Evolutionary conservation across 2,888 invertebrate species (phyloP), one percentile per base, ranked within the genome.

Genomic region (Drosophila buzzatii): DNA sequence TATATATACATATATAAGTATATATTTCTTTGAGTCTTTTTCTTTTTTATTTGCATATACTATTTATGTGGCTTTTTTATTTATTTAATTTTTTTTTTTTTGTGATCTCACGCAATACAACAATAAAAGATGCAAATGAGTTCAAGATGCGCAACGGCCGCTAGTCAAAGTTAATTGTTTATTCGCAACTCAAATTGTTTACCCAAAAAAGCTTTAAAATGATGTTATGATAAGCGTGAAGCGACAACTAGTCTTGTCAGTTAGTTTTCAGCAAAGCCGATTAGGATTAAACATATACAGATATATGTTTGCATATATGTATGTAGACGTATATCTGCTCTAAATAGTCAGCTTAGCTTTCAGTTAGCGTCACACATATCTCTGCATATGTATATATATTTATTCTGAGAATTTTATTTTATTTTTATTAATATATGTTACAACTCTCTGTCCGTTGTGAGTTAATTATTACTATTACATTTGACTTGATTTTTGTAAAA

Each of bases 71-170:
- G 27, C 5, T 31, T n/a, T 49, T 49, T 33, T 31, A n/a, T 47
- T 27, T 47, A n/a, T n/a, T 31, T 45, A 14, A 3, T 39, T 39
- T 39, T 12, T 12, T 39, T 58, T 47, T 67, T 56, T 55, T 39
- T 47, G 64, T 66, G 23, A 65, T 31, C 71, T 68, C 63, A 55
- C 65, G 74, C 71, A 76, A 71, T 68, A 69, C 70, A 76, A 72
- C 73, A 74, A 73, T 57, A 86, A 74, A 58, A 52, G 76, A 81
- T 78, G 73, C 78, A 80, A 85, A 86, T 82, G 70, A 72, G 72
- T 41, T 85, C 64, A 71, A 70, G 68, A 69, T 47, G 47, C 55
- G 16, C 76, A 71, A 63, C 53, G 63, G 56, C 69, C 70, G 52
- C 41, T 57, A 44, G 27, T 55, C 39, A 44, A 35, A 65, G 42